These are phyloP conservation scores for Synanthedon andrenaeformis DNA, from an alignment of 2,888 invertebrate genomes.

Conservation along the genomic window DNA sequence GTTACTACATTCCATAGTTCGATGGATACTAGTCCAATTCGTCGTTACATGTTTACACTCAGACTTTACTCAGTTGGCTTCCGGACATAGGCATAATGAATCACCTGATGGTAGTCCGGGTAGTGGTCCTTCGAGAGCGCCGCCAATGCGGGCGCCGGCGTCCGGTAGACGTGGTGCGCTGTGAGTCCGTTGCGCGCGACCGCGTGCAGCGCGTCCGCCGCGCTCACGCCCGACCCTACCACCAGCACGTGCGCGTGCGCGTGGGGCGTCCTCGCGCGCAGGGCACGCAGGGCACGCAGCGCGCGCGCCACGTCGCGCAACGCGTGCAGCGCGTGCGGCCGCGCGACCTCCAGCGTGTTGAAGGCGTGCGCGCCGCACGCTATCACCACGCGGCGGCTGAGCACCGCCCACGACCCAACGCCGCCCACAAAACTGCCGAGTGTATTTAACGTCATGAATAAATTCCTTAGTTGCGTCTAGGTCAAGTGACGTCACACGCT, in stretches of 20 bases:
- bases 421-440: no score
- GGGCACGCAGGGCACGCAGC: constrained; percentile 10
- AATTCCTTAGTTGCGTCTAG: no score
- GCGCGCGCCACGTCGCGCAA: constrained; percentile 29
- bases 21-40: no score
- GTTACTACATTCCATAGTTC: no score
- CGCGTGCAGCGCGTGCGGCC: constrained; percentile 25
- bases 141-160: constrained; percentile 73
- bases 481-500: no score
- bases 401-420: no score
- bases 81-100: no score
- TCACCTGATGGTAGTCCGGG: constrained; percentile 86
- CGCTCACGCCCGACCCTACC: constrained; percentile 90
- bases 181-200: constrained; percentile 73
- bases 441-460: no score
- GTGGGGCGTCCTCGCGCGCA: constrained; percentile 2
- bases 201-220: constrained; percentile 89
- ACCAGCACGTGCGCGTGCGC: constrained; percentile 75
- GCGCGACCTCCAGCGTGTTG: constrained; percentile 17
- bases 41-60: no score
- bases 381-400: constrained; percentile 73
- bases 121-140: constrained; percentile 80
- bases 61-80: no score
- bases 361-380: constrained; percentile 85
- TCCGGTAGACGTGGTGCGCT: constrained; percentile 82